Base-by-base conservation (phyloP, 2,113 vertebrate genomes). In the Ceyx cyanopectus region DNA sequence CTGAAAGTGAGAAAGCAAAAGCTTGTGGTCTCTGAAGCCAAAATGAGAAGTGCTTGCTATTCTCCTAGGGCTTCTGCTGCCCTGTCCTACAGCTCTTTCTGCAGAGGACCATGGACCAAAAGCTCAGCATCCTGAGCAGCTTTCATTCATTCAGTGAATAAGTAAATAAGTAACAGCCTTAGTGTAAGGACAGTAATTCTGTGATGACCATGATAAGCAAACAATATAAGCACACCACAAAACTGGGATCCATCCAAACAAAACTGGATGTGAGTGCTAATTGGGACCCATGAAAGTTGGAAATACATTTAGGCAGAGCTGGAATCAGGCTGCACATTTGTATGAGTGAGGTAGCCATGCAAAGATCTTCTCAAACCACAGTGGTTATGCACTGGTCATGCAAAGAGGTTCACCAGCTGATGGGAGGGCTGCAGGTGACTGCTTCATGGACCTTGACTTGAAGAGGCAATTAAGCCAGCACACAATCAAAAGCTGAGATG, bases 131-230 rank as follows among this genome's bases (percentile, higher is more conserved):
- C 12, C n/a, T 19, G 7, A 69, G 32, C 3, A 72, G 32, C 58
- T 88, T 87, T 66, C 13, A 51, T 50, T 83, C 60, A 50, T 40
- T 30, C 60, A 50, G 40, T 30, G 46, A 20, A 41, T 7, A 43
- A 63, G 26, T 26, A 18, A 61, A 14, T 23, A 26, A 61, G 26
- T 26, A 57, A 72, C 2, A 84, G 41, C 27, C 45, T 11, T 12
- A 40, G 5, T 7, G 7, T 43, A 46, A 87, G 26, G 34, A 87
- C 1, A 6, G 32, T 0, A 60, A 29, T 14, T 75, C 66, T 24
- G 5, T 12, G 41, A 30, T 10, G 21, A 73, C 0, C 61, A 9
- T 0, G 7, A 67, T 7, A 66, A 0, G 7, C 2, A 73, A 87
- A 23, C 2, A 85, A 65, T 7, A 8, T 10, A 1, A 0, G 4